A percentile compares a stretch with the other conserved stretches of the same genome.
Conservation (phyloP, 2,888 invertebrate genomes). For the Himalopsyche tibetana region DNA sequence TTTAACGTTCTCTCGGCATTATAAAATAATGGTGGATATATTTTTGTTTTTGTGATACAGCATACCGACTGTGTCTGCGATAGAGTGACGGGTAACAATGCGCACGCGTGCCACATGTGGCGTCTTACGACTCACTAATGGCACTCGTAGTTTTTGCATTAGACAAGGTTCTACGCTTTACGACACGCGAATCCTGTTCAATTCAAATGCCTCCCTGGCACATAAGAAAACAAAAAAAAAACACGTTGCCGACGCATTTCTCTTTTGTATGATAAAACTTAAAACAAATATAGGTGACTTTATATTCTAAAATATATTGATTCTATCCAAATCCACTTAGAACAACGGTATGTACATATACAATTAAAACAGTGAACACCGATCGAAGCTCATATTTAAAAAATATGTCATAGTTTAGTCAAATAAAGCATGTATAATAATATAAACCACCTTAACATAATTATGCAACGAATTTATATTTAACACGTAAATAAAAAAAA, state of each 20-base stretch:
- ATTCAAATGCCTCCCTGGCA: background rate
- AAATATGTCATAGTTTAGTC: no score
- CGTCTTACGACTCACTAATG: slow-evolving; percentile 22
- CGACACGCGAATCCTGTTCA: slow-evolving; percentile 22
- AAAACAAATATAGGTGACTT: no score
- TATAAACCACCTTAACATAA: no score
- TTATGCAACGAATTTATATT: no score
- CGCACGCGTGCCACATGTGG: slow-evolving; percentile 26
- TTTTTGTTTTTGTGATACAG: background rate
- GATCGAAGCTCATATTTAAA: no score
- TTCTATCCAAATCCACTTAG: no score
- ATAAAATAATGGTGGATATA: slow-evolving; percentile 29
- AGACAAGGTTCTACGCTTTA: slow-evolving; percentile 20
- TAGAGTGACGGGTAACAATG: slow-evolving; percentile 16
- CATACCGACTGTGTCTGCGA: slow-evolving; percentile 9
- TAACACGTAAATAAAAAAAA: no score
- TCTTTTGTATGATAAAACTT: background rate
- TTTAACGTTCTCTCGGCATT: slow-evolving; percentile 4
- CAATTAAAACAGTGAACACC: no score
- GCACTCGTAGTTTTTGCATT: slow-evolving; percentile 21
- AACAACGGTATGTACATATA: no score
- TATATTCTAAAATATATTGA: no score
- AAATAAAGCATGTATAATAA: no score
- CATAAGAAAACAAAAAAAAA: background rate
- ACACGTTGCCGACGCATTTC: background rate